Base-by-base conservation (phyloP, 2,113 vertebrate species). In the Danionella cerebrum region DNA sequence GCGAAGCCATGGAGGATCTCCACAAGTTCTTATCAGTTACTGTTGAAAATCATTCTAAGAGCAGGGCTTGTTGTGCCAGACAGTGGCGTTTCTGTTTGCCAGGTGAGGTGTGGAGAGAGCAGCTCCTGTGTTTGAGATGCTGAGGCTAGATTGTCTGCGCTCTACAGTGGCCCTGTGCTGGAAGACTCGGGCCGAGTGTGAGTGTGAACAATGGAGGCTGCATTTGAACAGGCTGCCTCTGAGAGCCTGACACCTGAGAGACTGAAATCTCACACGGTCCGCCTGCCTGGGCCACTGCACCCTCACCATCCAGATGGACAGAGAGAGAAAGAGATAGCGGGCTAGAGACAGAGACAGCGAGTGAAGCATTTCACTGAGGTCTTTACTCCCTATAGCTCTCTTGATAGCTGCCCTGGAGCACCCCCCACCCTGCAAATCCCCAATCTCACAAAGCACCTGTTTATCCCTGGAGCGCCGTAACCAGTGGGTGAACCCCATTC, bases 401-500 rank as follows among this genome's bases (percentile, higher is more conserved):
- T 25, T 76, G 76, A 82, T 47, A 75, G 73, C 52, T 70, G 70
- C 70, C 62, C 79, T 75, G 70, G 76, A 66, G 76, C 60, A 59
- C 70, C 69, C n/a, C 74, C 71, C 76, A 81, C 75, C 76, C 47
- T 19, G 25, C 45, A 68, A 87, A 88, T 84, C 86, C 85, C 85
- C 84, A 41, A 48, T 66, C 45, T 83, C 88, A 94, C 90, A 91
- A 93, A 94, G 94, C 94, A 94, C 90, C 93, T 94, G 94, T 94
- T 95, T 93, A 94, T 96, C 89, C 89, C 87, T 87, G 58, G 71
- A 82, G 82, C 87, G 47, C 92, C 90, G 93, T 96, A 92, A 98
- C 95, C 95, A 96, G 91, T 89, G 87, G 92, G 92, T 97, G 95
- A 98, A 98, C 94, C 89, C 93, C 24, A 94, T 97, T 96, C 94